These are phyloP conservation scores for Psococerastis gibbosa DNA, from an alignment of 2,888 invertebrate species.

Conservation along the genomic window DNA sequence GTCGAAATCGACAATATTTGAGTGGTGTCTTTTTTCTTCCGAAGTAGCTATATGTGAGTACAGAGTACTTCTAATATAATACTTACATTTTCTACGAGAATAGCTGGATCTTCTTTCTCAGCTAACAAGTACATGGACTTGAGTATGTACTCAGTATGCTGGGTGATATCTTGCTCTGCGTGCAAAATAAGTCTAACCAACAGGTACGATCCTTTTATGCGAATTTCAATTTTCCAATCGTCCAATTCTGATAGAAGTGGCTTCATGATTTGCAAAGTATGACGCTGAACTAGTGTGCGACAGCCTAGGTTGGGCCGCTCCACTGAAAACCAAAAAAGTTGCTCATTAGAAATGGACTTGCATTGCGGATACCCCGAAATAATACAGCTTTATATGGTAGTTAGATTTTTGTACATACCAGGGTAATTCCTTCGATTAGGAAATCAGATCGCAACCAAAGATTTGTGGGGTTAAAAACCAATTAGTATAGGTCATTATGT, in stretches of 20 bases:
- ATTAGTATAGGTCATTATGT: too few relatives aligned
- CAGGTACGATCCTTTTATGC: conserved; percentile 53
- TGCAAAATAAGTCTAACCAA: conserved; percentile 51
- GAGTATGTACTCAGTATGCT: conserved; percentile 39
- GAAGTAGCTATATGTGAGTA: too few relatives aligned
- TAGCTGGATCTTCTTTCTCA: conserved; percentile 43
- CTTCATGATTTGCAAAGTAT: conserved; percentile 52
- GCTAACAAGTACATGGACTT: conserved; percentile 42
- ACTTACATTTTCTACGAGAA: conserved; percentile 35
- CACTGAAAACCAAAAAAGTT: conserved; percentile 26
- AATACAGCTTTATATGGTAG: too few relatives aligned
- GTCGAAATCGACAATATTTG: too few relatives aligned
- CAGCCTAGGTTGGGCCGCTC: conserved; percentile 64
- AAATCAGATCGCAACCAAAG: too few relatives aligned
- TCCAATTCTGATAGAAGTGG: conserved; percentile 51
- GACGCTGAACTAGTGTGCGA: conserved; percentile 52
- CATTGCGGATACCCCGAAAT: too few relatives aligned
- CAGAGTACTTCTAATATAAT: neutral
- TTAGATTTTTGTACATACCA: too few relatives aligned
- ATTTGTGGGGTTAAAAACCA: too few relatives aligned
- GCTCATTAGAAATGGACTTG: too few relatives aligned
- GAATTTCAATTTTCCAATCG: conserved; percentile 50
- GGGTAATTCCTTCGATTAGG: too few relatives aligned
- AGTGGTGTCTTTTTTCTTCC: too few relatives aligned
- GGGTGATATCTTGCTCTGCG: conserved; percentile 52